Conservation (phyloP, 2,888 invertebrate species). For the Tinea trinotella region DNA sequence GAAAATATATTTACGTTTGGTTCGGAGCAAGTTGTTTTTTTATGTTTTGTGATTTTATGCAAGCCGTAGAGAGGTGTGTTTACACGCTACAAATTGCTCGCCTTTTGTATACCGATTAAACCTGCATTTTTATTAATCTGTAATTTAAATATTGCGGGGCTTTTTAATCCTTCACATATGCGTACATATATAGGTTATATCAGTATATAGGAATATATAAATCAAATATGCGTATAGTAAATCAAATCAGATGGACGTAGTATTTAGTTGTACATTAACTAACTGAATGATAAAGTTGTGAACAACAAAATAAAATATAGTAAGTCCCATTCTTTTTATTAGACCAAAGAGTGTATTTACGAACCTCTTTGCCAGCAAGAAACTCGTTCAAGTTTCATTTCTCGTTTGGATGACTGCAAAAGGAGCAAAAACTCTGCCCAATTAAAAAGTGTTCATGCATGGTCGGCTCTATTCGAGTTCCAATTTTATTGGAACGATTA, state of each 20-base stretch:
- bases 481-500: conserved; percentile 70
- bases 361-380: conserved; percentile 20
- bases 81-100: conserved; percentile 57
- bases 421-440: conserved; percentile 60
- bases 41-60: conserved; percentile 54
- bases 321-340: not conserved
- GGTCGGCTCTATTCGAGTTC: conserved; percentile 56
- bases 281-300: not conserved
- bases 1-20: conserved; percentile 61
- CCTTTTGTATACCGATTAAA: conserved; percentile 31
- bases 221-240: no score
- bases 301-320: not conserved
- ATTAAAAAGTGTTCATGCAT: conserved; percentile 71
- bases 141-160: conserved; percentile 8
- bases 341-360: not conserved
- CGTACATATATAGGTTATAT: not conserved
- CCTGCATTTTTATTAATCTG: conserved; percentile 1
- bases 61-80: conserved; percentile 53
- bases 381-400: conserved; percentile 53
- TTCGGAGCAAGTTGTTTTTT: conserved; percentile 38
- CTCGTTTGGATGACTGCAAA: conserved; percentile 50
- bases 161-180: not conserved
- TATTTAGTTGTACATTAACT: no score
- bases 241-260: no score
- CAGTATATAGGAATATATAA: no score